phyloP scores from a whole-genome alignment of 37 sponge, comb jelly and placozoan genomes.

The Ephydatia muelleri region DNA sequence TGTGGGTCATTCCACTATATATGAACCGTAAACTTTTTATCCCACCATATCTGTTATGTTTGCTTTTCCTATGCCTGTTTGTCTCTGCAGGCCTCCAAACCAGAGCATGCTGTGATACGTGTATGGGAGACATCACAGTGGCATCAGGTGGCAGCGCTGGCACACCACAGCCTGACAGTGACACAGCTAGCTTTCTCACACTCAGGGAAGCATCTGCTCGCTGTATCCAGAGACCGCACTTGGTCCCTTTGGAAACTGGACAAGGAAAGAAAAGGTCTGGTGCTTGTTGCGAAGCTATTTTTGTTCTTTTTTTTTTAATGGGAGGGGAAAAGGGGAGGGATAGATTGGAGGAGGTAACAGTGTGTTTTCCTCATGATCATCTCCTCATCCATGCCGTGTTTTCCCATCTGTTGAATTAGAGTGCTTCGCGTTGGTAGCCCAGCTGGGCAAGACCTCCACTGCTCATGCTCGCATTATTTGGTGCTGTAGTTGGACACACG shows the following conservation, averaged over 20 bases:
- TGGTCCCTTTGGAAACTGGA: constrained; percentile 90
- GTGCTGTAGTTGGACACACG: constrained; percentile 84
- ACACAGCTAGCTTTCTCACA: constrained; percentile 89
- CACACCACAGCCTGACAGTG: constrained; percentile 84
- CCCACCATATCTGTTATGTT: background rate
- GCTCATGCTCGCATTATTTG: constrained; percentile 89
- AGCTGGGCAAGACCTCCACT: constrained; percentile 35
- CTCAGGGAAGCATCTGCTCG: constrained; percentile 53
- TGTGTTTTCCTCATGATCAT: background rate
- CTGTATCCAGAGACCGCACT: constrained; percentile 85
- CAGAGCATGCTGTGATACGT: constrained; percentile 81
- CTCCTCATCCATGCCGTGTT: background rate
- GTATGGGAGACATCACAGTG: constrained; percentile 75
- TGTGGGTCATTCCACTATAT: background rate
- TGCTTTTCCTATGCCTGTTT: constrained; percentile 4
- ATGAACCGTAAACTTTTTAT: background rate
- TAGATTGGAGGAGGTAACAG: background rate
- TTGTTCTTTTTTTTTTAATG: background rate
- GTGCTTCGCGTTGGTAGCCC: constrained; percentile 35
- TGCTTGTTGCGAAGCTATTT: background rate
- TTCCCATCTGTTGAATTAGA: constrained; percentile 4
- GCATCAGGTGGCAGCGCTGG: constrained; percentile 64
- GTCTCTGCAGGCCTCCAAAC: constrained; percentile 82
- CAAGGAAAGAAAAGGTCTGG: constrained; percentile 6
- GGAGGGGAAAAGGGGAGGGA: background rate